Evolutionary conservation across 1,140 invertebrate species (phyloP).

Genomic region (Leptopilina clavipes): DNA sequence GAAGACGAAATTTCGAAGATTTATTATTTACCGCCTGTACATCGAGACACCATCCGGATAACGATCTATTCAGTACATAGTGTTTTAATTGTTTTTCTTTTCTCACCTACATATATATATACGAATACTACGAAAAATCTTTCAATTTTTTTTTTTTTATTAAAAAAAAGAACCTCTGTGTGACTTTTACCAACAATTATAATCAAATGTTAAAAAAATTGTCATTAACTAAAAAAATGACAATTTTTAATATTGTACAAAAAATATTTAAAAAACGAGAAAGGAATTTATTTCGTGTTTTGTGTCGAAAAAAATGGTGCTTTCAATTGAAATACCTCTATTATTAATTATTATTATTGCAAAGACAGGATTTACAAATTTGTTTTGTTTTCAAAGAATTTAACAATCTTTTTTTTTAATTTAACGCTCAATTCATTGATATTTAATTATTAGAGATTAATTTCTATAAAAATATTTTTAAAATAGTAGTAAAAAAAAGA

Average conservation of each 20-base stretch:
- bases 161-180: background rate
- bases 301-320: constrained; percentile 1
- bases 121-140: background rate
- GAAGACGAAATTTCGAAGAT: constrained; percentile 31
- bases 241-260: background rate
- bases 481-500: too few relatives aligned
- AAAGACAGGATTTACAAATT: background rate
- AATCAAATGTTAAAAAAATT: constrained; percentile 10
- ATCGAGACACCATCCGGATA: constrained; percentile 28
- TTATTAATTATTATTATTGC: background rate
- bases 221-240: background rate
- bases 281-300: constrained; percentile 7
- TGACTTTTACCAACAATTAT: background rate
- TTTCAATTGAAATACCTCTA: constrained; percentile 18
- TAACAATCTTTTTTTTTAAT: background rate
- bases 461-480: too few relatives aligned
- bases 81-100: constrained; percentile 11
- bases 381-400: constrained; percentile 8
- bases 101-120: too few relatives aligned
- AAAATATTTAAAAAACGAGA: background rate
- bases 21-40: constrained; percentile 35
- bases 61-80: background rate
- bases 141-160: background rate
- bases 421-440: background rate
- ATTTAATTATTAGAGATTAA: background rate